phyloP scores from a whole-genome alignment of 1,140 invertebrate genomes.

The Neoseiulus cucumeris region DNA sequence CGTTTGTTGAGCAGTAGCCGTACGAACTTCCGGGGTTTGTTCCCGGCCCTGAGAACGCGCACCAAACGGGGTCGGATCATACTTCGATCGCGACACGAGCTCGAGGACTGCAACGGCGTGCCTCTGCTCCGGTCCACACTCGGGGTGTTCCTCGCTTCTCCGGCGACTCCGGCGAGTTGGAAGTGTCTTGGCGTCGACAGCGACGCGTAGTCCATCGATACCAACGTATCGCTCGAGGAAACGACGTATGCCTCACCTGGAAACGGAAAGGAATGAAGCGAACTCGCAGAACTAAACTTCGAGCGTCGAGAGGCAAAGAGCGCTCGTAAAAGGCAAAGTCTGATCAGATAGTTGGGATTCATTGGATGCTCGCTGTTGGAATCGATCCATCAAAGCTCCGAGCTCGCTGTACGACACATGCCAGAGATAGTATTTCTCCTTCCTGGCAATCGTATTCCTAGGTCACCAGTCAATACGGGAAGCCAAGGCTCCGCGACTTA shows the following conservation, averaged over 20 bases:
- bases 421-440: too few species aligned
- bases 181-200: background rate
- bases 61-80: slow-evolving; percentile 67
- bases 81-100: slow-evolving; percentile 7
- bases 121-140: background rate
- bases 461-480: too few species aligned
- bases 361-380: too few species aligned
- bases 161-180: background rate
- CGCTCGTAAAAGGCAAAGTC: too few species aligned
- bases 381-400: too few species aligned
- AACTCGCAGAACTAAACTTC: too few species aligned
- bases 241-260: background rate
- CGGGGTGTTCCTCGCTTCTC: slow-evolving; percentile 3
- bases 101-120: background rate
- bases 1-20: slow-evolving; percentile 76
- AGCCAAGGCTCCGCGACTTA: too few species aligned
- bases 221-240: background rate
- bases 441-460: too few species aligned
- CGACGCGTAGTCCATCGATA: slow-evolving; percentile 4
- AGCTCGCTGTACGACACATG: too few species aligned
- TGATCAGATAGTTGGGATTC: too few species aligned
- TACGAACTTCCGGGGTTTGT: slow-evolving; percentile 72
- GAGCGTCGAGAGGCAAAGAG: too few species aligned
- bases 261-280: background rate
- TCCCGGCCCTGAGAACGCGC: slow-evolving; percentile 74